Conservation (phyloP, 2,888 invertebrate genomes). For the Pammene fasciana region DNA sequence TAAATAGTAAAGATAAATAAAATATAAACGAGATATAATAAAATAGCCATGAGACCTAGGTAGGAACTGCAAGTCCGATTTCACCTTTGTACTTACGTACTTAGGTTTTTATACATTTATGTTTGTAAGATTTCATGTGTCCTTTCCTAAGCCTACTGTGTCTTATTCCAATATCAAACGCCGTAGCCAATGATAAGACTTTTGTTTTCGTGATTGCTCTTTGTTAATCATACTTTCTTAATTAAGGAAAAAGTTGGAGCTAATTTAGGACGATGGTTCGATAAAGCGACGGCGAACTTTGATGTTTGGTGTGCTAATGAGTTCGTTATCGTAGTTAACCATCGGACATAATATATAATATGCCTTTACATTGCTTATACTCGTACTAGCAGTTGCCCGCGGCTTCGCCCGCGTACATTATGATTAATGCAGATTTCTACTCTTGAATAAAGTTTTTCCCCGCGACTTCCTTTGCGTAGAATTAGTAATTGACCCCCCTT, state of each 20-base stretch:
- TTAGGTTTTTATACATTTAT: no score
- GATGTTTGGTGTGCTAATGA: constrained; percentile 61
- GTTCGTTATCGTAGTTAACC: constrained; percentile 58
- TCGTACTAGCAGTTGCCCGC: no score
- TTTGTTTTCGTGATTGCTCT: constrained; percentile 80
- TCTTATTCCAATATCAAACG: constrained; percentile 41
- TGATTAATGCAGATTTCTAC: constrained; percentile 3
- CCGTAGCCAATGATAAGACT: constrained; percentile 73
- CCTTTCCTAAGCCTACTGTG: constrained; percentile 10
- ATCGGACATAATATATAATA: constrained; percentile 32
- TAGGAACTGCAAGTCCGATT: no score
- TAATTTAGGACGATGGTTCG: constrained; percentile 73
- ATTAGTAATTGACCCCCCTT: no score
- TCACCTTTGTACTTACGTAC: no score
- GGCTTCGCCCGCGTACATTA: no score
- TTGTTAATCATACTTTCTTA: constrained; percentile 82
- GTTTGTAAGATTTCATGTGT: not conserved
- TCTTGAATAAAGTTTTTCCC: no score
- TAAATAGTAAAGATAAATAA: no score
- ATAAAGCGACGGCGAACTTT: constrained; percentile 56
- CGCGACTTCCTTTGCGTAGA: no score
- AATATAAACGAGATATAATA: no score
- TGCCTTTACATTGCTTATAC: constrained; percentile 11
- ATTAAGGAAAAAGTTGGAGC: constrained; percentile 77
- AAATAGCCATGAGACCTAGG: no score